A percentile compares a stretch with the other conserved stretches of the same genome.
Evolutionary conservation across 2,113 vertebrate genomes (phyloP).

Genomic region (Ctenomys sociabilis): DNA sequence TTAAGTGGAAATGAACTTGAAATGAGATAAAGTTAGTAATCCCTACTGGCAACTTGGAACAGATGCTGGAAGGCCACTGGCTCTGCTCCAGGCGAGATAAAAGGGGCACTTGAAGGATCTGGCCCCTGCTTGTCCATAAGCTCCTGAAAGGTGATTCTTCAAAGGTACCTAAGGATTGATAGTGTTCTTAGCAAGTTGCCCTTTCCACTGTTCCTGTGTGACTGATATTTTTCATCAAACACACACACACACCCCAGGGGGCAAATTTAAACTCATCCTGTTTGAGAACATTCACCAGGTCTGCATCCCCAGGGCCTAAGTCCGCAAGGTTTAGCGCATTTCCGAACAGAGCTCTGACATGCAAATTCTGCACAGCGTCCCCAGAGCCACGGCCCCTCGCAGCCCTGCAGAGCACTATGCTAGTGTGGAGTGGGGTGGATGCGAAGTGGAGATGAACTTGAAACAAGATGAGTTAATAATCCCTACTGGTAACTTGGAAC

Average conservation of each 20-base stretch:
- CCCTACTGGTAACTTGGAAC: background rate
- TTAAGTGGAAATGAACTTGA: conserved; percentile 43
- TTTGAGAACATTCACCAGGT: background rate
- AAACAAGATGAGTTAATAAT: background rate
- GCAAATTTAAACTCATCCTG: background rate
- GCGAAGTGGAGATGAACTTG: conserved; percentile 36
- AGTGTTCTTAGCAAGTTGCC: background rate
- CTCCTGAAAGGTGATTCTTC: background rate
- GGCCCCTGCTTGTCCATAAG: background rate
- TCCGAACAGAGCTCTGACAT: background rate
- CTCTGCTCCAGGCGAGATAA: background rate
- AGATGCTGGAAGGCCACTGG: background rate
- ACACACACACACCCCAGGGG: too few relatives aligned
- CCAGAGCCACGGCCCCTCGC: background rate
- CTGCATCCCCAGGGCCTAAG: background rate
- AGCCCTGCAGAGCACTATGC: background rate
- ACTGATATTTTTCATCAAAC: background rate
- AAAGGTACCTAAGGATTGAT: background rate
- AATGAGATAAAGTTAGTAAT: background rate
- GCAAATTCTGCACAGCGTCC: background rate
- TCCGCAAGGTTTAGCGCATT: background rate
- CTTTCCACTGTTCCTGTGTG: conserved; percentile 6
- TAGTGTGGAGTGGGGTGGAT: background rate
- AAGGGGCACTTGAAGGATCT: background rate
- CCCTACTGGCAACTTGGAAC: background rate